These are phyloP conservation scores for Gymnocypris eckloni DNA, from an alignment of 2,797 vertebrate genomes.

Conservation along the genomic window DNA sequence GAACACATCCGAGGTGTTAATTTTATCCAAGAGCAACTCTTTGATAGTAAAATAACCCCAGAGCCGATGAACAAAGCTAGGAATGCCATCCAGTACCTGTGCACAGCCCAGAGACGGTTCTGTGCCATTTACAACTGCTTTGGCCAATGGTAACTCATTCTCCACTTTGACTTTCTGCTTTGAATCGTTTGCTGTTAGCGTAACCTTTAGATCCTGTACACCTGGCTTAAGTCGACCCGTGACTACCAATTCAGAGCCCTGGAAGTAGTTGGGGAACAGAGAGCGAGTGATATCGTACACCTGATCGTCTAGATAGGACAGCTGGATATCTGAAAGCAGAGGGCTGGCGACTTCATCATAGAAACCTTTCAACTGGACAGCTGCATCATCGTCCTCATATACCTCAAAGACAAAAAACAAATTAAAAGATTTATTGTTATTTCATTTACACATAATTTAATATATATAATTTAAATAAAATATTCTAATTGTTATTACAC, in stretches of 20 bases:
- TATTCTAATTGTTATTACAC: neutral
- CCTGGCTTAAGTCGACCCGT: conserved; percentile 79
- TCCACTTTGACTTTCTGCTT: conserved; percentile 75
- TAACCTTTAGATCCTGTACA: conserved; percentile 75
- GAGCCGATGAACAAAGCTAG: conserved; percentile 80
- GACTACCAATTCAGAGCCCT: conserved; percentile 86
- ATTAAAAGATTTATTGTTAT: neutral
- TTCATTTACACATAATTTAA: neutral
- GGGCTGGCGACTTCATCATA: conserved; percentile 87
- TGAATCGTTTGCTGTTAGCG: conserved; percentile 74
- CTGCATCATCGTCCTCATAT: conserved; percentile 83
- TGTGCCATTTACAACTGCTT: conserved; percentile 63
- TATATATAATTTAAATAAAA: neutral
- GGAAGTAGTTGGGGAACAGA: conserved; percentile 86
- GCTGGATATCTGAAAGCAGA: conserved; percentile 82
- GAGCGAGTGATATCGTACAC: conserved; percentile 78
- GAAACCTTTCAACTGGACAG: conserved; percentile 83
- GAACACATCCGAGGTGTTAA: conserved; percentile 74
- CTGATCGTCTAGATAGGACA: conserved; percentile 81
- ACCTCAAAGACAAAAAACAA: conserved; percentile 61
- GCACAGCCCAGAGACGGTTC: conserved; percentile 64
- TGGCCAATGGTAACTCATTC: conserved; percentile 69
- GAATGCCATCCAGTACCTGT: conserved; percentile 63
- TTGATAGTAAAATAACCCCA: conserved; percentile 90
- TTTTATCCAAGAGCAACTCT: conserved; percentile 80